A percentile compares a stretch with the other conserved stretches of the same genome.
Evolutionary conservation across 2,888 invertebrate species (phyloP).

Genomic region (Melikaiella ostensackeni): DNA sequence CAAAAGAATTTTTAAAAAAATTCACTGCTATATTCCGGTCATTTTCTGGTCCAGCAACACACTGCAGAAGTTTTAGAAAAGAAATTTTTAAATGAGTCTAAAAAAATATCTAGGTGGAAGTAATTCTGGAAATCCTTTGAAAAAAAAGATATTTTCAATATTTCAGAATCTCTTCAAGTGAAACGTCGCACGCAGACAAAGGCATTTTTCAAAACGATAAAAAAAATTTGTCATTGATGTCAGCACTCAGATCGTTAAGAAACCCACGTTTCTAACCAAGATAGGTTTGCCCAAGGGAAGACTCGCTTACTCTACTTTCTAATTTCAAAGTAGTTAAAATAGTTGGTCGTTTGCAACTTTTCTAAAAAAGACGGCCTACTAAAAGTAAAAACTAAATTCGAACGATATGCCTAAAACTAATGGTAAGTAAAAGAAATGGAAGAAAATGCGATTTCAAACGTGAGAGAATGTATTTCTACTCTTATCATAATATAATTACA

Average conservation of each 20-base stretch:
- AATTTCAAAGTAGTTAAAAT: conserved; percentile 5
- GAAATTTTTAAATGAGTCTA: too few species aligned
- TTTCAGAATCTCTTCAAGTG: neutral
- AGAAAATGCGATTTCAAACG: conserved; percentile 9
- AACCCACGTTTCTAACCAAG: neutral
- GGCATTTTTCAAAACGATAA: neutral
- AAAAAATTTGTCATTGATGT: conserved; percentile 5
- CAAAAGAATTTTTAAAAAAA: too few species aligned
- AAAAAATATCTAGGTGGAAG: neutral
- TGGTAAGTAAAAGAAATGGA: neutral
- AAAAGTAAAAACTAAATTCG: neutral
- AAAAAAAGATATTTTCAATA: neutral
- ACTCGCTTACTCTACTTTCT: neutral
- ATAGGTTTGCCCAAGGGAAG: neutral
- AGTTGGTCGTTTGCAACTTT: neutral
- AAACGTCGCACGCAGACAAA: neutral
- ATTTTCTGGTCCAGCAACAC: too few species aligned
- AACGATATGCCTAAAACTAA: neutral
- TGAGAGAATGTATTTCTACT: conserved; percentile 52
- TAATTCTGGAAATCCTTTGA: neutral
- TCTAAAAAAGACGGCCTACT: neutral
- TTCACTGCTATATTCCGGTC: too few species aligned
- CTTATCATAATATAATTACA: conserved; percentile 65
- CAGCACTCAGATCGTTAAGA: too few species aligned
- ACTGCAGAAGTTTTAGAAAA: too few species aligned